Percentiles rank a stretch among this genome's conserved stretches.
Evolutionary conservation across 2,113 vertebrate species (phyloP).

Genomic region (Pollachius pollachius): DNA sequence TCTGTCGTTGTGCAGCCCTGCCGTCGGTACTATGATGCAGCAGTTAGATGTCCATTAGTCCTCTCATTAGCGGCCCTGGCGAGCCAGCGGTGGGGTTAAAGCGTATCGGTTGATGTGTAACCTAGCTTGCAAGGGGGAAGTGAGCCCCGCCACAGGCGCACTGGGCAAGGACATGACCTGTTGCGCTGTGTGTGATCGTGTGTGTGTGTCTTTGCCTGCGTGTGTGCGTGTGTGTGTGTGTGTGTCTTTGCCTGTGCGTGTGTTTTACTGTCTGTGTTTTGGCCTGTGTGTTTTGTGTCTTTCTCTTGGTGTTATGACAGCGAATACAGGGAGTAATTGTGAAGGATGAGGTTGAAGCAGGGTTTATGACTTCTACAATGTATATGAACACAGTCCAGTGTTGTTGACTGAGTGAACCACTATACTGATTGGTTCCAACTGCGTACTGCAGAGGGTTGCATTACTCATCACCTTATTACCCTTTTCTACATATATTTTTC

Average conservation of each 20-base stretch:
- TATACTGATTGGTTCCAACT: too few relatives aligned
- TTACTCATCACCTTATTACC: too few relatives aligned
- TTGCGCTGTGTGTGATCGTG: constrained; percentile 5
- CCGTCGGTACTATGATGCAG: constrained; percentile 31
- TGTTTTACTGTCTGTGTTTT: constrained; percentile 7
- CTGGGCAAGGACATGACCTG: constrained; percentile 21
- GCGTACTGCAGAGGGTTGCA: too few relatives aligned
- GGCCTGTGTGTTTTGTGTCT: neutral
- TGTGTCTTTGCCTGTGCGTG: constrained; percentile 1
- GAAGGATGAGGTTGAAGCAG: constrained; percentile 2
- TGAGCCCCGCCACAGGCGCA: neutral
- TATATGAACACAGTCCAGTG: neutral
- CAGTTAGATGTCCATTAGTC: constrained; percentile 26
- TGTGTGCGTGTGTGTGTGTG: constrained; percentile 7
- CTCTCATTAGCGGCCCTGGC: constrained; percentile 29
- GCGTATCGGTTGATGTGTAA: constrained; percentile 31
- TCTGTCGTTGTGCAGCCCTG: constrained; percentile 17
- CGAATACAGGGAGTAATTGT: neutral
- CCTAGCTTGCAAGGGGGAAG: constrained; percentile 21
- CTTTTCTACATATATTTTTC: too few relatives aligned
- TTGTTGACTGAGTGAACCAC: neutral
- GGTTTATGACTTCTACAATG: neutral
- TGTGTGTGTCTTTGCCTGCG: neutral
- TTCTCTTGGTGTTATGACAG: neutral
- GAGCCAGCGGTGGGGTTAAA: constrained; percentile 18